Evolutionary conservation across 1,140 invertebrate species (phyloP), one percentile per base, ranked within the genome.

Genomic region (Listronotus bonariensis): DNA sequence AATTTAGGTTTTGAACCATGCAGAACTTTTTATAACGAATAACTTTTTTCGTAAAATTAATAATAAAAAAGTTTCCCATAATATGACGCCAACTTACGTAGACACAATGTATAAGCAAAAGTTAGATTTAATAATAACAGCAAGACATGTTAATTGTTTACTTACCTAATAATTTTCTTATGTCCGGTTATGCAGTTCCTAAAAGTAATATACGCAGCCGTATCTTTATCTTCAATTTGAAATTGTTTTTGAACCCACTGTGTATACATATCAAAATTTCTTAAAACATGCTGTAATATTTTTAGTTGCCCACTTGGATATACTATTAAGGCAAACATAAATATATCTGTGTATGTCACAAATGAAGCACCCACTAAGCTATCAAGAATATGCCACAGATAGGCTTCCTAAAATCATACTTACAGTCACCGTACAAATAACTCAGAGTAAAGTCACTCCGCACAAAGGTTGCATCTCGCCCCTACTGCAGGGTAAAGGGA

Each of bases 321-420:
- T 36, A 58, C 54, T 36, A 67, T 67, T 10, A 67, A 12, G 12
- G 51, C 49, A 17, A 62, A 67, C 15, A 41, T 51, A 0, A 62
- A 62, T 17, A 62, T 52, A 38, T 67, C 65, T 3, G 65, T 62
- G 36, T 62, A 57, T 7, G 45, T 63, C 0, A 67, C 52, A 60
- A 62, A 67, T 26, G 58, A 67, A 20, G 65, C 65, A 20, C 65
- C 65, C 5, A 67, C 43, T 1, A 26, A 34, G 1, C 53, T 42
- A 31, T 62, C 58, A 36, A 67, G 38, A 12, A 67, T 32, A 17
- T 67, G 58, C 43, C 41, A 67, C 8, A 57, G 4, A 17, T 56
- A 67, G 9, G 57, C 57, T 1, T 6, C 5, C 57, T 60, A 43
- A 38, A 60, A 57, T 26, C 1, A 3, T 26, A 26, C 20, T 26